A percentile compares a stretch with the other conserved stretches of the same genome.
Conservation (phyloP, 2,888 invertebrate genomes). For the Leucophenga montana region DNA sequence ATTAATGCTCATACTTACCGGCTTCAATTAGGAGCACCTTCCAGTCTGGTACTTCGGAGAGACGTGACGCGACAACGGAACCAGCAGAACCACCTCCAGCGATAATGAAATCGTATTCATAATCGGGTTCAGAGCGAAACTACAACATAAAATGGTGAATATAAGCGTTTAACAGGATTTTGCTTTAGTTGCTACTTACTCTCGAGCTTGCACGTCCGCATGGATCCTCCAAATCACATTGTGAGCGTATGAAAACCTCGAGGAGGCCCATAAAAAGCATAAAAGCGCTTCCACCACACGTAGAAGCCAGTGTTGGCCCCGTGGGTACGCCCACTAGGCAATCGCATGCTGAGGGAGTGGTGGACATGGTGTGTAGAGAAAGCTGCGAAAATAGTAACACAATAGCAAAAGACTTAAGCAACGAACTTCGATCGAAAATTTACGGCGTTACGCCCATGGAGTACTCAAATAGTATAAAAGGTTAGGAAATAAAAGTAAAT, state of each 20-base stretch:
- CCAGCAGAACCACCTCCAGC: slow-evolving; percentile 73
- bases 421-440: neutral
- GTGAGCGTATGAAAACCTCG: slow-evolving; percentile 88
- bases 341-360: slow-evolving; percentile 77
- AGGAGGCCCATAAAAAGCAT: slow-evolving; percentile 93
- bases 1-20: too few species aligned
- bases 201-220: slow-evolving; percentile 82
- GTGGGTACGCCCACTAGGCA: slow-evolving; percentile 84
- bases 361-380: slow-evolving; percentile 43
- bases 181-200: slow-evolving; percentile 52
- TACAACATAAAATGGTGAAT: slow-evolving; percentile 41
- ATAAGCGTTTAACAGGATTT: neutral
- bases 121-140: slow-evolving; percentile 73
- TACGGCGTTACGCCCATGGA: neutral
- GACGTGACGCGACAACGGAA: slow-evolving; percentile 71
- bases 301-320: slow-evolving; percentile 88
- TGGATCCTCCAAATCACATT: slow-evolving; percentile 90
- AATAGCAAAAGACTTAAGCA: too few species aligned
- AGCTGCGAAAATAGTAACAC: neutral
- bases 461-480: too few species aligned
- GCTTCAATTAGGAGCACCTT: slow-evolving; percentile 73
- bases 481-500: too few species aligned
- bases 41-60: slow-evolving; percentile 73
- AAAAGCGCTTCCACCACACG: slow-evolving; percentile 88
- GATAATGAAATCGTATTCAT: slow-evolving; percentile 73